Base-by-base conservation (phyloP, 2,113 vertebrate genomes). In the Etheostoma cragini region DNA sequence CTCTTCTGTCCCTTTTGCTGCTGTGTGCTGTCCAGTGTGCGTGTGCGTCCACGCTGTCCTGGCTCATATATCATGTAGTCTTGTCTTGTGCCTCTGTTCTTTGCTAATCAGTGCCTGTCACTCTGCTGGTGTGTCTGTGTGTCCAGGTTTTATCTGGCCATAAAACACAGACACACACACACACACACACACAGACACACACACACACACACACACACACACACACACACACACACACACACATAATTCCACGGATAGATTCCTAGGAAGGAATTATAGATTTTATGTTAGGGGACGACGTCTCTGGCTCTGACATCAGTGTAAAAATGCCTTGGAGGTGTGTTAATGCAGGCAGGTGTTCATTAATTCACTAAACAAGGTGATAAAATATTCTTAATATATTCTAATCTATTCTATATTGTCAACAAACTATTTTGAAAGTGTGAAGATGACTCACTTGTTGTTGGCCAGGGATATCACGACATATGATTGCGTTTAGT, bases 51-150 rank as follows among this genome's bases (percentile, higher is more conserved):
- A 8, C 22, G 12, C 14, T 24, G 38, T 72, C 46, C 53, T 62
- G 54, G 42, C 72, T 83, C 74, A n/a, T 69, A n/a, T 30, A 46
- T 80, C 78, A 78, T 62, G n/a, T 15, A 1, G 64, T 82, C 47
- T 15, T 35, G 0, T 38, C 35, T 38, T 38, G 35, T 57, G 68
- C 71, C 65, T 78, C 47, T 74, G 58, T 62, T 79, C 56, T 68
- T 61, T 57, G 38, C 62, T 72, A 66, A 80, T 57, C 86, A 61
- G 65, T 30, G 24, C 72, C 42, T 65, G 26, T 83, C 77, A 45
- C 21, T 46, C 58, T 45, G 60, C n/a, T 65, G 35, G 35, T 63
- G 52, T 3, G 8, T 26, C 26, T 42, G 53, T 50, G 47, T 64
- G 35, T 60, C 2, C 67, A 38, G 47, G 38, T 22, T 46, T 71